Conservation (phyloP, 2,797 vertebrate species). For the Peromyscus eremicus region DNA sequence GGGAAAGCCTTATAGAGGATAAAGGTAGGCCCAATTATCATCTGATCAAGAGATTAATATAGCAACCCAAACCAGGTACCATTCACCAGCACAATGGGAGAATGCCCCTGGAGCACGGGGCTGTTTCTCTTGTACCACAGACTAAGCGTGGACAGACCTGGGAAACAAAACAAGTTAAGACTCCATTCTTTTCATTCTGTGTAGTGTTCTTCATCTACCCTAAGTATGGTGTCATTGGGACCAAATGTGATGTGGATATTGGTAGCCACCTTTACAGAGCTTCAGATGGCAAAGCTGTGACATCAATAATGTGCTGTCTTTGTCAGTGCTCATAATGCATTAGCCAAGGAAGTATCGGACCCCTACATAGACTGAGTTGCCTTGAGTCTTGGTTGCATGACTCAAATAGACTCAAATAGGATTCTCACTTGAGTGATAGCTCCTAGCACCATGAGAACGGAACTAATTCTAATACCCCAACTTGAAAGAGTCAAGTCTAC, state of each 20-base stretch:
- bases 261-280: not conserved
- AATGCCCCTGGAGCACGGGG: not conserved
- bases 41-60: too few species aligned
- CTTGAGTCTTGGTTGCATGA: not conserved
- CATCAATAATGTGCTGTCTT: not conserved
- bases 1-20: too few species aligned
- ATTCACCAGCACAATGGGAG: not conserved
- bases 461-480: not conserved
- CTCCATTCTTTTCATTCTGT: not conserved
- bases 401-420: not conserved
- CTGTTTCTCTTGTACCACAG: not conserved
- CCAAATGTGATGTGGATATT: not conserved
- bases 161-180: not conserved
- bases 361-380: not conserved
- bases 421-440: not conserved
- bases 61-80: too few species aligned
- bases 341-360: not conserved
- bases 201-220: not conserved
- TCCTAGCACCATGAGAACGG: not conserved
- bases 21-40: too few species aligned
- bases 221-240: not conserved
- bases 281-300: not conserved
- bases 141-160: not conserved
- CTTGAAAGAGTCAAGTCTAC: not conserved
- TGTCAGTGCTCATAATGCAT: not conserved